A percentile compares a stretch with the other conserved stretches of the same genome.
These are phyloP conservation scores for Acomys russatus DNA, from an alignment of 2,797 vertebrate genomes.

Conservation along the genomic window DNA sequence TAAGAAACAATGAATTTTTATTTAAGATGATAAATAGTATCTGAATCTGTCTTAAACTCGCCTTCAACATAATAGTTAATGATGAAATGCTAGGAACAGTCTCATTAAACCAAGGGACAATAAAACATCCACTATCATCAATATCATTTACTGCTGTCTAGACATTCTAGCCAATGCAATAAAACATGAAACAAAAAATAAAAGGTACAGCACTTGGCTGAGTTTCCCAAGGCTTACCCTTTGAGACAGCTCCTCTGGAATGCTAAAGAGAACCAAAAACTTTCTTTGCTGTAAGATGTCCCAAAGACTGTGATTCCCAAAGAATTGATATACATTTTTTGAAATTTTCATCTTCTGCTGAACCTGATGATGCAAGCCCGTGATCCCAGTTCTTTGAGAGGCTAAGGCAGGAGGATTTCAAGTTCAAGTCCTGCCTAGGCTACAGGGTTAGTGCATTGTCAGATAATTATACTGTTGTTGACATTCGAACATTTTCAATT, in stretches of 20 bases:
- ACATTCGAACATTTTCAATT: conserved; percentile 49
- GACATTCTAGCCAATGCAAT: neutral
- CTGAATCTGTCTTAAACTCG: conserved; percentile 23
- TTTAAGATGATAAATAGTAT: conserved; percentile 14
- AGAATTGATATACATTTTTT: neutral
- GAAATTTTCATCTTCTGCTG: neutral
- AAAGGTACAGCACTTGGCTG: conserved; percentile 44
- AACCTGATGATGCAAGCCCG: neutral
- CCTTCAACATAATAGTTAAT: neutral
- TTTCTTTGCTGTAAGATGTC: conserved; percentile 13
- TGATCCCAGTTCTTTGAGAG: neutral
- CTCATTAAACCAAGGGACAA: conserved; percentile 49
- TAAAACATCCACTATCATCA: conserved; percentile 39
- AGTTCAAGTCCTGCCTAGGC: neutral
- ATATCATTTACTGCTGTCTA: conserved; percentile 37
- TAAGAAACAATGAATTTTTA: conserved; percentile 11
- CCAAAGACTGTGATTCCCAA: neutral
- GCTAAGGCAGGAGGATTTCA: neutral
- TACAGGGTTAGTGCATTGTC: neutral
- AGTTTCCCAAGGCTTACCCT: conserved; percentile 3
- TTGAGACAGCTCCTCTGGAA: conserved; percentile 43
- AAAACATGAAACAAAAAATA: conserved; percentile 55
- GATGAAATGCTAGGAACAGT: conserved; percentile 49
- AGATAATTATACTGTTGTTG: neutral
- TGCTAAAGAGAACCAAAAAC: neutral